Percentiles rank a stretch among this genome's conserved stretches.
These are phyloP conservation scores for Pyrrhura leucotis DNA, from an alignment of 2,797 vertebrate species.

Conservation along the genomic window DNA sequence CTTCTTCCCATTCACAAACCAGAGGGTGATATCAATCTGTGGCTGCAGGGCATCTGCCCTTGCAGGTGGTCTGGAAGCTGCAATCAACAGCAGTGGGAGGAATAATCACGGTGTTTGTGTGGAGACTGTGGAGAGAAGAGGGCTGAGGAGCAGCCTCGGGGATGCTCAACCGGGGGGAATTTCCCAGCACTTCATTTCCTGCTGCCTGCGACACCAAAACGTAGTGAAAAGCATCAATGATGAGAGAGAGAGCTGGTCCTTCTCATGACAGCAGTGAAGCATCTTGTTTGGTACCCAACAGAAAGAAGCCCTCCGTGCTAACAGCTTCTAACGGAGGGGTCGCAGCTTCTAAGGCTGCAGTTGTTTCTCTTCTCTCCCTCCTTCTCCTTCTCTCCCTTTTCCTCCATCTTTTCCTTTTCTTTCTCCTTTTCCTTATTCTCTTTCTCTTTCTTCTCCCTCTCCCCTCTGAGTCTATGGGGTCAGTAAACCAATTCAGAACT, in stretches of 20 bases:
- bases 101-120: background rate
- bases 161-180: background rate
- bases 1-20: background rate
- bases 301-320: background rate
- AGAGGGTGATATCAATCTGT: background rate
- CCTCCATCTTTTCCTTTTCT: background rate
- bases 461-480: background rate
- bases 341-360: background rate
- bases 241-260: background rate
- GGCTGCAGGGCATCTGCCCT: background rate
- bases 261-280: background rate
- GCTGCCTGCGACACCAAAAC: background rate
- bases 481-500: background rate
- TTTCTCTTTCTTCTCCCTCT: no score
- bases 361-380: no score
- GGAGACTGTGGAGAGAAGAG: background rate
- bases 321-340: background rate
- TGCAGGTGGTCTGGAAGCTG: constrained; percentile 20
- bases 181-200: constrained; percentile 16
- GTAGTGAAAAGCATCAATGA: background rate
- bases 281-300: background rate
- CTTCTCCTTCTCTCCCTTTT: no score
- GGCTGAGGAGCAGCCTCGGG: background rate
- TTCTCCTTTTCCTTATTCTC: background rate
- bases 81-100: constrained; percentile 32